Evolutionary conservation across 2,888 invertebrate species (phyloP).

Genomic region (Archips xylosteana): DNA sequence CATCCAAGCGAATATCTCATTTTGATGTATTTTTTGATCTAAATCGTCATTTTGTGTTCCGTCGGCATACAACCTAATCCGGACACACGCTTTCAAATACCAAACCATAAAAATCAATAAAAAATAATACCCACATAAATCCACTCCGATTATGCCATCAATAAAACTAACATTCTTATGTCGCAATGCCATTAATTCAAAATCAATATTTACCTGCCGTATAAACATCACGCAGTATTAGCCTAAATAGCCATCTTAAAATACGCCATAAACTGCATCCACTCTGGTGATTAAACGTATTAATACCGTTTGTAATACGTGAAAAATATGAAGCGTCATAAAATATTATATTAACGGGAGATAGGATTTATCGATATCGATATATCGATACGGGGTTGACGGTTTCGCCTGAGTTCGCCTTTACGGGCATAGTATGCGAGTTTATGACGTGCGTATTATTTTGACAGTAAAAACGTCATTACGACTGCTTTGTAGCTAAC

Average conservation of each 20-base stretch:
- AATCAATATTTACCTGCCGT: conserved; percentile 41
- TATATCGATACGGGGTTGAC: conserved; percentile 42
- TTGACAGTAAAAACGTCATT: conserved; percentile 46
- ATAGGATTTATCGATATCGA: conserved; percentile 47
- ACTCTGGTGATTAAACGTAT: conserved; percentile 45
- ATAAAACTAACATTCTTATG: conserved; percentile 33
- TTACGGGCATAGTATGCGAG: conserved; percentile 60
- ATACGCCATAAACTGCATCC: conserved; percentile 42
- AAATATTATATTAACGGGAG: conserved; percentile 47
- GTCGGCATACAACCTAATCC: neutral
- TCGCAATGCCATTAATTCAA: conserved; percentile 29
- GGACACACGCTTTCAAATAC: neutral
- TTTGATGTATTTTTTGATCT: neutral
- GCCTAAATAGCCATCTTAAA: conserved; percentile 36
- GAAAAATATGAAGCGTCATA: conserved; percentile 42
- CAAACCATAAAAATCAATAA: conserved; percentile 12
- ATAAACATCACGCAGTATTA: conserved; percentile 37
- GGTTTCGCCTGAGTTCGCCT: conserved; percentile 53
- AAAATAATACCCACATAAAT: conserved; percentile 19
- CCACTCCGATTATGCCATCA: neutral
- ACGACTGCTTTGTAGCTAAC: conserved; percentile 11
- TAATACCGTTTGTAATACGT: conserved; percentile 40
- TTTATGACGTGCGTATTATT: conserved; percentile 54
- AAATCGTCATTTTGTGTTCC: neutral
- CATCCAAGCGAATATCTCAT: too few relatives aligned